Percentiles rank a stretch among this genome's conserved stretches.
Evolutionary conservation across 2,888 invertebrate species (phyloP).

Genomic region (Oligia fasciuncula): DNA sequence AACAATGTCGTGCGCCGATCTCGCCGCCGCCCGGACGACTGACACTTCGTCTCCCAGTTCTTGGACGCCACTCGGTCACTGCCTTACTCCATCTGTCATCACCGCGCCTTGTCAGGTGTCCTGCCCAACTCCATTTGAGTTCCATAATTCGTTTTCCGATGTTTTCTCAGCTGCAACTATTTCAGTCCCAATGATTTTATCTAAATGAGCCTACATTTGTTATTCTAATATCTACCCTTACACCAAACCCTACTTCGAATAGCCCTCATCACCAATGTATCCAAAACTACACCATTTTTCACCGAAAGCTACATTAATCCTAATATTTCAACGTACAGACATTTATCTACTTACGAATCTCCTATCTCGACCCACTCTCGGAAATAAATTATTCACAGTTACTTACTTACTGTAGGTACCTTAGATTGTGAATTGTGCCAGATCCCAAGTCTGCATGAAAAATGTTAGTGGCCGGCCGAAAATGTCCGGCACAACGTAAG

Average conservation of each 20-base stretch:
- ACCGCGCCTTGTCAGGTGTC: neutral
- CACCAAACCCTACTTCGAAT: neutral
- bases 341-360: slow-evolving; percentile 64
- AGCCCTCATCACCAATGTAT: slow-evolving; percentile 12
- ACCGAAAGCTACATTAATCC: slow-evolving; percentile 57
- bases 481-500: slow-evolving; percentile 72
- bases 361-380: slow-evolving; percentile 65
- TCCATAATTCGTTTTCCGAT: neutral
- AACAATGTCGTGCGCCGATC: neutral
- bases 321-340: slow-evolving; percentile 63
- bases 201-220: neutral
- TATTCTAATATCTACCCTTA: slow-evolving; percentile 1
- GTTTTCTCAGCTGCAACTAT: neutral
- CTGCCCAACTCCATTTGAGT: neutral
- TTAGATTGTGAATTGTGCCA: slow-evolving; percentile 65
- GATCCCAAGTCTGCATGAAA: slow-evolving; percentile 72
- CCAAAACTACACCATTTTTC: slow-evolving; percentile 47
- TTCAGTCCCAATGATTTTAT: neutral
- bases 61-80: neutral
- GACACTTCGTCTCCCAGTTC: neutral
- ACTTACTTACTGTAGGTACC: slow-evolving; percentile 53
- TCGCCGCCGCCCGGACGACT: neutral
- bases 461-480: slow-evolving; percentile 71
- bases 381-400: slow-evolving; percentile 65
- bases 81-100: neutral